These are phyloP conservation scores for Dicycla oo DNA, from an alignment of 2,888 invertebrate genomes.

Conservation along the genomic window DNA sequence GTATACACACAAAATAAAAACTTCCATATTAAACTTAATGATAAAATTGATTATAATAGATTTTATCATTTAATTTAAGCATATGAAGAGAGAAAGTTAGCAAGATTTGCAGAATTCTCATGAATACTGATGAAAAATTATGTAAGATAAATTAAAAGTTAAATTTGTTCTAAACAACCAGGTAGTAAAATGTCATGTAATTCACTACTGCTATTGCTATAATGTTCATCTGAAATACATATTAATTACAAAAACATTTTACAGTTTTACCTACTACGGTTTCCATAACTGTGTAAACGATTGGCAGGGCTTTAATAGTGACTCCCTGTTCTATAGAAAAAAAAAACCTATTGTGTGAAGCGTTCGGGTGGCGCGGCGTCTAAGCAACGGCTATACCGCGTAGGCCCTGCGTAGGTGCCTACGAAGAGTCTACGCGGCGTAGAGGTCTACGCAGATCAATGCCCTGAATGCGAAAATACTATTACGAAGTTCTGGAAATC, in stretches of 20 bases:
- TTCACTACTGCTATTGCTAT: background rate
- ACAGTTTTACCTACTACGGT: background rate
- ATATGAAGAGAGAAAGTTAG: conserved; percentile 50
- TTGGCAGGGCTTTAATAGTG: background rate
- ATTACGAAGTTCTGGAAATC: background rate
- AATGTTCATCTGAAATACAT: background rate
- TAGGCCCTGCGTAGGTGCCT: background rate
- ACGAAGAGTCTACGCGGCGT: conserved; percentile 20
- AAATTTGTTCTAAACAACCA: conserved; percentile 4
- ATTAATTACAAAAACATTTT: background rate
- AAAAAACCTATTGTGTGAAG: background rate
- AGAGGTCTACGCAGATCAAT: background rate
- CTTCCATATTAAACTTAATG: background rate
- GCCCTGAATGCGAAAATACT: background rate
- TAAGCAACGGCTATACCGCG: background rate
- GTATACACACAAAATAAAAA: background rate
- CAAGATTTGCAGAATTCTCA: conserved; percentile 28
- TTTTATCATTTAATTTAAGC: conserved; percentile 34
- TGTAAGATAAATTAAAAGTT: conserved; percentile 33
- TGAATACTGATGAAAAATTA: conserved; percentile 48
- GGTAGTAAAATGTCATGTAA: conserved; percentile 10
- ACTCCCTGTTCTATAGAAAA: background rate
- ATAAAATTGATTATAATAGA: conserved; percentile 35
- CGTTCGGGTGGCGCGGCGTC: background rate
- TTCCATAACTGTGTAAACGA: background rate